Percentiles rank a stretch among this genome's conserved stretches.
phyloP scores from a whole-genome alignment of 2,113 vertebrate genomes.

The Neodontobutis hainanensis region DNA sequence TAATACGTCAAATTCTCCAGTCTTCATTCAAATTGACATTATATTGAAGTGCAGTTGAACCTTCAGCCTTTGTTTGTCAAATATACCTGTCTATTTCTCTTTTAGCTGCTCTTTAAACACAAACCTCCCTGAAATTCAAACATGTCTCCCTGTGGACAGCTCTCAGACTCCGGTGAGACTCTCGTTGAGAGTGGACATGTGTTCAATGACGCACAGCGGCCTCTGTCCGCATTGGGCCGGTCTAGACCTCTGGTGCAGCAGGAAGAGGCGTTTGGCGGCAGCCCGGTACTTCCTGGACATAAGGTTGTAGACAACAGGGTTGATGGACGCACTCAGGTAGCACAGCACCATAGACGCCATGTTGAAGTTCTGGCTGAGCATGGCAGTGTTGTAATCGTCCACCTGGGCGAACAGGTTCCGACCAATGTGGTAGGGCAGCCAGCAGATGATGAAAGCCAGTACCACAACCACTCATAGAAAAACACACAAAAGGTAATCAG shows the following conservation, averaged over 20 bases:
- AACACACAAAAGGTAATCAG: background rate
- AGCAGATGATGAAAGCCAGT: slow-evolving; percentile 87
- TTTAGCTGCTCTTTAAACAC: background rate
- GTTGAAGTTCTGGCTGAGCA: slow-evolving; percentile 89
- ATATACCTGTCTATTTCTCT: background rate
- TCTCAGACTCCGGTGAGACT: slow-evolving; percentile 68
- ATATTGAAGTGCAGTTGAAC: slow-evolving; percentile 3
- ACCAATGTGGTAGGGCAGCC: slow-evolving; percentile 88
- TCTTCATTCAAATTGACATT: slow-evolving; percentile 17
- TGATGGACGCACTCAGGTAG: slow-evolving; percentile 88
- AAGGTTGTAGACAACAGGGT: slow-evolving; percentile 89
- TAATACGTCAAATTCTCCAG: background rate
- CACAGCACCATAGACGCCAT: slow-evolving; percentile 88
- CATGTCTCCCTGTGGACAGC: background rate
- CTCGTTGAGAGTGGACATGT: slow-evolving; percentile 68
- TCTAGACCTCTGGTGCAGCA: slow-evolving; percentile 41
- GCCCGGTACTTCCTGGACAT: slow-evolving; percentile 85
- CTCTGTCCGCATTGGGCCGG: slow-evolving; percentile 40
- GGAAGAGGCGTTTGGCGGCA: slow-evolving; percentile 81
- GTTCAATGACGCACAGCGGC: slow-evolving; percentile 57
- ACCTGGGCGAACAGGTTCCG: slow-evolving; percentile 85
- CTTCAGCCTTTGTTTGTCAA: background rate
- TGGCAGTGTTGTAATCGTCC: slow-evolving; percentile 73
- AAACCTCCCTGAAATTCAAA: slow-evolving; percentile 14
- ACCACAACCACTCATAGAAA: slow-evolving; percentile 82